These are phyloP conservation scores for Brachionus asplanchnoidis DNA, from an alignment of 1,140 invertebrate genomes.

Conservation along the genomic window DNA sequence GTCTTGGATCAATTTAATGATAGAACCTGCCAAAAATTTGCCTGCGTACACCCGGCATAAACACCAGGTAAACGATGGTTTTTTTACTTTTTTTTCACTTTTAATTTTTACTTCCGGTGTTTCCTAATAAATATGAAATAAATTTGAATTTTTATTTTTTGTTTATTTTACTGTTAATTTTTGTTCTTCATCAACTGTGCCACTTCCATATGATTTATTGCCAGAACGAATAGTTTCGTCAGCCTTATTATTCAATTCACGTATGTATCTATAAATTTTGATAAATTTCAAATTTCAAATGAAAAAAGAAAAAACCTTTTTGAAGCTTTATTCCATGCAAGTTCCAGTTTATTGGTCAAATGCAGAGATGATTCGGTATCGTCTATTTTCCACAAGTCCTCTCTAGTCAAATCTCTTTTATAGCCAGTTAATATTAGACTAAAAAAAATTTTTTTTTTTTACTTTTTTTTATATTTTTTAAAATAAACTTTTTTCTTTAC, in stretches of 20 bases:
- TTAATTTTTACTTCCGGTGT: neutral
- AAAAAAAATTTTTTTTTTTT: neutral
- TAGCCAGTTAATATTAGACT: slow-evolving; percentile 40
- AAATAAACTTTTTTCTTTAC: neutral
- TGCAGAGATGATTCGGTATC: slow-evolving; percentile 22
- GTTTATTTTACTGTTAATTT: neutral
- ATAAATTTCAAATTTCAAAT: neutral
- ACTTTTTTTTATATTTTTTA: too few species aligned
- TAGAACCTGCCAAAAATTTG: slow-evolving; percentile 40
- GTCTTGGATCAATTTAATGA: slow-evolving; percentile 41
- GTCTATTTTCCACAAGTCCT: slow-evolving; percentile 38
- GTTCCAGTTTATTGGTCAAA: neutral
- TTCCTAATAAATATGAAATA: neutral
- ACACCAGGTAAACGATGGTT: slow-evolving; percentile 20
- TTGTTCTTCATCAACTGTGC: slow-evolving; percentile 6
- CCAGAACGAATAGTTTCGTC: neutral
- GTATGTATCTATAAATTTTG: neutral
- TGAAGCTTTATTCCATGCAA: slow-evolving; percentile 20
- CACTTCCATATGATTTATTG: slow-evolving; percentile 9
- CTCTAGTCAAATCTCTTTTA: slow-evolving; percentile 21
- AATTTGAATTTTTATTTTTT: neutral
- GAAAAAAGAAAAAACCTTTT: neutral
- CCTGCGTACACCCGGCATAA: neutral
- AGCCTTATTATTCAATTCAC: neutral
- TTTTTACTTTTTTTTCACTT: neutral